Base-by-base conservation (phyloP, 2,888 invertebrate species). In the Fabriciana adippe region DNA sequence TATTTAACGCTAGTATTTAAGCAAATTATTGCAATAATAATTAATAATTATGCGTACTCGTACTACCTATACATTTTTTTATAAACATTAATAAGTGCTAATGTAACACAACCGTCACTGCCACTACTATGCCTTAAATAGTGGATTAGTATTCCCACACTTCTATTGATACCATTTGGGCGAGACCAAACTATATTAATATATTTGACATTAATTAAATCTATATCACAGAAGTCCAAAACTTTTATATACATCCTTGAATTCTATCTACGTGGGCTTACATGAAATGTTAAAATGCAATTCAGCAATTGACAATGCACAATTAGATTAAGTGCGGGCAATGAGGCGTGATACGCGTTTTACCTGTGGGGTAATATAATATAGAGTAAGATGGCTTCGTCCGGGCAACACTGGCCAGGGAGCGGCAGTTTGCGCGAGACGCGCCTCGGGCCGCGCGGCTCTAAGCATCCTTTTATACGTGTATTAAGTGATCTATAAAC, bases 371-470 rank as follows among this genome's bases (percentile, higher is more conserved):
- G 61, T 61, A 61, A 61, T 51, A 50, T n/a, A 65, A 72, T 75
- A 62, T 75, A 73, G 80, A 81, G 80, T 79, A 79, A 79, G 73
- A 74, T 74, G 70, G 74, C 45, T 61, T 35, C 50, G 41, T 64
- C 69, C 70, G 72, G 88, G 89, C 84, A 91, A 88, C 87, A 81
- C 84, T 55, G 73, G 73, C 90, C 90, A 91, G 91, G 91, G 88
- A 85, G 84, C 87, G 89, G 84, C 91, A 92, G 92, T 92, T 81
- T 88, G 88, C 91, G 91, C 92, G 89, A 88, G 84, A 78, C 81
- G 78, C 85, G 85, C 87, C 84, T 84, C 82, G 84, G 82, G 83
- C 80, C 90, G 90, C 78, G 76, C 78, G 74, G 75, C 66, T 50
- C 51, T 47, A 41, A 26, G 26, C 41, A 55, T 54, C 50, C 48